Evolutionary conservation across 2,113 vertebrate genomes (phyloP).

Genomic region (Potamarius usumacintae): DNA sequence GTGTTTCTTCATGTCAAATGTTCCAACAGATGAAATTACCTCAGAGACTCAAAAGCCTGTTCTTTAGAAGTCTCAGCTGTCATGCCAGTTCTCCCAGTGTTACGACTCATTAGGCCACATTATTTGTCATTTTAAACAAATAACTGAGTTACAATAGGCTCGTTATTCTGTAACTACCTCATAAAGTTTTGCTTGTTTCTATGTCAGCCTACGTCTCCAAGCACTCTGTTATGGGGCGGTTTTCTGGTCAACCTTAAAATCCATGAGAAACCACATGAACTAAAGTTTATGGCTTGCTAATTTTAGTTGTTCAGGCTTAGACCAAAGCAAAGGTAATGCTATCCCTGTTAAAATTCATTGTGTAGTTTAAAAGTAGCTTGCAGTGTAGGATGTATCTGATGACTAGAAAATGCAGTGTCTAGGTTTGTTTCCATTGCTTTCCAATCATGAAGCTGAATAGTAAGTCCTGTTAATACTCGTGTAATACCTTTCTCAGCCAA

Average conservation of each 20-base stretch:
- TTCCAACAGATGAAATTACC: conserved; percentile 15
- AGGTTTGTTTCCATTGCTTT: conserved; percentile 1
- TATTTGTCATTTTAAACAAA: conserved; percentile 42
- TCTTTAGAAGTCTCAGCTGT: neutral
- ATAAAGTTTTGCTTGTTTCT: conserved; percentile 45
- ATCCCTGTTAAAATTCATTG: neutral
- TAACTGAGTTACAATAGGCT: conserved; percentile 16
- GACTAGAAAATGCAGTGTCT: neutral
- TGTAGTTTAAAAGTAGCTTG: conserved; percentile 11
- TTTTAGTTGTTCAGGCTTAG: conserved; percentile 29
- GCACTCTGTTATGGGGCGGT: neutral
- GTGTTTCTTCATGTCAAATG: neutral
- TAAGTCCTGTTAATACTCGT: conserved; percentile 5
- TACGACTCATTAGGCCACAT: conserved; percentile 31
- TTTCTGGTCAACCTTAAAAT: conserved; percentile 30
- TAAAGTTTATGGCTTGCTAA: conserved; percentile 35
- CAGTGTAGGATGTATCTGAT: neutral
- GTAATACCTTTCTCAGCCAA: neutral
- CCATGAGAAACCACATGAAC: conserved; percentile 42
- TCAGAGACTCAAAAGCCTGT: neutral
- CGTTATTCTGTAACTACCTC: conserved; percentile 42
- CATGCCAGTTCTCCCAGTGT: neutral
- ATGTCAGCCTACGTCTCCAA: conserved; percentile 13
- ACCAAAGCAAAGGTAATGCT: neutral
- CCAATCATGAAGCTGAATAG: neutral